A percentile compares a stretch with the other conserved stretches of the same genome.
Evolutionary conservation across 2,888 invertebrate genomes (phyloP).

Genomic region (Clivina fossor): DNA sequence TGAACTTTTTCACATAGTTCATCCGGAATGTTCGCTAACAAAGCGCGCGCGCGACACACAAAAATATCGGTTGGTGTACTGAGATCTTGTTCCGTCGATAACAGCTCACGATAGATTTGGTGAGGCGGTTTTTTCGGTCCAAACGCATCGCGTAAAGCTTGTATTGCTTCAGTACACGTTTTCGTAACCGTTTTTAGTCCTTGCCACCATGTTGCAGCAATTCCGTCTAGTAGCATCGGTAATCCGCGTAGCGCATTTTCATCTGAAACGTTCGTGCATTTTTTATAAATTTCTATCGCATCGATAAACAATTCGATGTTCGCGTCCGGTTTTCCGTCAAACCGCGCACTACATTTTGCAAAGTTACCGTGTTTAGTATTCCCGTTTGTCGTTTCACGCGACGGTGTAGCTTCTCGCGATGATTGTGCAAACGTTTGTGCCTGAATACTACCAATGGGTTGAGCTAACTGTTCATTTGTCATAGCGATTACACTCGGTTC

Average conservation of each 20-base stretch:
- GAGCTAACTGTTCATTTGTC: not conserved
- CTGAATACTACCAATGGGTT: not conserved
- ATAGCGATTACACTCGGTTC: constrained; percentile 4
- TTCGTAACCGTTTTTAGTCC: constrained; percentile 23
- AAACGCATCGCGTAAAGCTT: constrained; percentile 15
- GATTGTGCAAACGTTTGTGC: no score
- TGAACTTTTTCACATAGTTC: constrained; percentile 9
- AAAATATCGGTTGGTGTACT: constrained; percentile 23
- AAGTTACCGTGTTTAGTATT: not conserved
- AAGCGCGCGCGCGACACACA: constrained; percentile 11
- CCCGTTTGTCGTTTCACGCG: no score
- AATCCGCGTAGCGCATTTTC: no score
- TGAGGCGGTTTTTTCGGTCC: constrained; percentile 28
- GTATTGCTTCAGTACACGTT: constrained; percentile 22
- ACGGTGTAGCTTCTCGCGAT: not conserved
- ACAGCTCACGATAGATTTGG: constrained; percentile 12
- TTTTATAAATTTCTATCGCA: constrained; percentile 9
- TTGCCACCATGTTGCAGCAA: constrained; percentile 37
- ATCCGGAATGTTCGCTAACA: constrained; percentile 9
- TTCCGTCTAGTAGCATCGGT: constrained; percentile 30
- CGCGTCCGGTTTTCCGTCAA: not conserved
- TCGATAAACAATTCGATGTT: constrained; percentile 3
- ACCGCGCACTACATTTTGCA: constrained; percentile 5
- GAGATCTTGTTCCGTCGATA: constrained; percentile 13
- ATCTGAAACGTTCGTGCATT: constrained; percentile 25